Conservation (phyloP, 2,113 vertebrate species). For the Gymnorhina tibicen region DNA sequence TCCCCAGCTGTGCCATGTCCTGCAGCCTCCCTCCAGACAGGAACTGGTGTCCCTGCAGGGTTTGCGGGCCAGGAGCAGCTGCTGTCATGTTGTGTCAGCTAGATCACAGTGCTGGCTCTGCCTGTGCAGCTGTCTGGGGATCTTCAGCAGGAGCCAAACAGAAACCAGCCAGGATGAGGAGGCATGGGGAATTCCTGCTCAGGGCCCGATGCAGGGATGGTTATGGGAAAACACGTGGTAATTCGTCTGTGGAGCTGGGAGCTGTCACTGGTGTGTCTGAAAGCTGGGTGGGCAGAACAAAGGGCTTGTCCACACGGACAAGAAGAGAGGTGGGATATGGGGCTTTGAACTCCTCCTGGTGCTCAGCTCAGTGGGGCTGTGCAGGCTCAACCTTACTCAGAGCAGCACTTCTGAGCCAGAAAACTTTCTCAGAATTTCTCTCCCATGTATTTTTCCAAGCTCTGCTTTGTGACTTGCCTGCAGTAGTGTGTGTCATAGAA, state of each 20-base stretch:
- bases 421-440: not conserved
- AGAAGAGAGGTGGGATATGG: not conserved
- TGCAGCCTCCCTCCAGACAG: not conserved
- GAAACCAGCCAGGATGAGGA: not conserved
- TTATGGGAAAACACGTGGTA: not conserved
- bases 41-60: not conserved
- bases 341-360: not conserved
- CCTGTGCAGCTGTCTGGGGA: not conserved
- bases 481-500: not conserved
- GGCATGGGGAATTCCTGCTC: not conserved
- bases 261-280: not conserved
- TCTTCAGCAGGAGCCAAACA: not conserved
- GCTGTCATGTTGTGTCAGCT: not conserved
- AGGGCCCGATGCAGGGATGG: not conserved
- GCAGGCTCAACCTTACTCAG: rapidly evolving
- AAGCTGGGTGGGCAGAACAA: not conserved
- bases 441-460: not conserved
- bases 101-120: not conserved
- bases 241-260: not conserved
- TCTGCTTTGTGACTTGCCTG: not conserved
- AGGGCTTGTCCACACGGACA: not conserved
- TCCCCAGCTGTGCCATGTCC: not conserved
- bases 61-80: constrained; percentile 8
- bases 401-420: not conserved
- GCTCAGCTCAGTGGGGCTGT: rapidly evolving